Evolutionary conservation across 2,797 vertebrate genomes (phyloP), one percentile per base, ranked within the genome.

Genomic region (Sebastes kiyomatsui): DNA sequence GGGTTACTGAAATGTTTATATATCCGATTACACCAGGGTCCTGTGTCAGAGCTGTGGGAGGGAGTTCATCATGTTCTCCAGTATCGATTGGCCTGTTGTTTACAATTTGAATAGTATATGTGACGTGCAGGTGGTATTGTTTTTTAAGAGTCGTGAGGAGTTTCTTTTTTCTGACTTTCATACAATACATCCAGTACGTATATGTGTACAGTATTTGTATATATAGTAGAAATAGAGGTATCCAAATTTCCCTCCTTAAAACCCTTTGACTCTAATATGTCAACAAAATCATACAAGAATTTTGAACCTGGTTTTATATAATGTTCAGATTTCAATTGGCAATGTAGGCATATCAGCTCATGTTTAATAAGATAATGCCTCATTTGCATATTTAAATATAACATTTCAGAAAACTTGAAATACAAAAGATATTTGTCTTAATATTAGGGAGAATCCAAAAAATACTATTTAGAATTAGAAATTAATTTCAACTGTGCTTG

Each of bases 81-180:
- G 20, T 80, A 84, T 81, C 74, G 72, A 88, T 70, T 76, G 66
- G 12, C 14, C 60, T 71, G 72, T 71, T 84, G 61, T 80, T 71
- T 72, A 75, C 56, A 66, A 64, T 84, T 82, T 70, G 25, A 81
- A 72, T 80, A 60, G 25, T 67, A 42, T 65, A 73, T 58, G 64
- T 86, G 60, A 83, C 64, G 72, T 76, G 52, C 32, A 67, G 64
- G 59, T 67, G 54, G 20, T 70, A n/a, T 76, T 82, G 12, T 49
- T 35, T 38, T 66, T 78, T 56, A 56, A 18, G 22, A 27, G 14
- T 35, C 20, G 75, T 20, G 30, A 65, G 66, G 30, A 32, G 58
- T 64, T 52, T 78, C 20, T 61, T 60, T 33, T 61, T 22, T 55
- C 23, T 77, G 60, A 78, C 55, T 72, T 67, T 61, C 20, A 58